Conservation (phyloP, 1,140 invertebrate species). For the Dolichoris vasculosae region DNA sequence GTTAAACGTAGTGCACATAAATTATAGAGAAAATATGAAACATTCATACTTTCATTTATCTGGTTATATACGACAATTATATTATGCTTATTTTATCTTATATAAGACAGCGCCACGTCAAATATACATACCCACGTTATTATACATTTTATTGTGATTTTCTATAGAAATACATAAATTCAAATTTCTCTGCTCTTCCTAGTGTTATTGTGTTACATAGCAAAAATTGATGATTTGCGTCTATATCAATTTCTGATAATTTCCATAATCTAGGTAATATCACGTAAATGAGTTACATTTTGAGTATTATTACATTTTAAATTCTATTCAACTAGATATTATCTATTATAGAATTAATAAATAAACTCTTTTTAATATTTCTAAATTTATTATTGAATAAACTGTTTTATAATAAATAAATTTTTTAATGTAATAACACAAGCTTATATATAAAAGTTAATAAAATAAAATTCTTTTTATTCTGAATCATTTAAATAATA, state of each 20-base stretch:
- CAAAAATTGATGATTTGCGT: neutral
- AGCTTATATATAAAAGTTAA: no score
- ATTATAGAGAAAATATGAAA: conserved; percentile 43
- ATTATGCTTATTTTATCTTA: neutral
- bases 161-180: neutral
- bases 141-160: neutral
- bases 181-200: neutral
- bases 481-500: no score
- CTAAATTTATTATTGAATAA: no score
- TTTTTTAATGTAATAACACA: no score
- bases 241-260: neutral
- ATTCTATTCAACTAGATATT: neutral
- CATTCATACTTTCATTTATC: conserved; percentile 30
- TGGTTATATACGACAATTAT: neutral
- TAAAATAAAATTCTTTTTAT: no score
- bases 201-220: neutral
- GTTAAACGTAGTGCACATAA: conserved; percentile 39
- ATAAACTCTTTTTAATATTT: no score
- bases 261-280: neutral
- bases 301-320: no score
- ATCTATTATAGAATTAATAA: no score
- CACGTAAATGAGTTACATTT: neutral
- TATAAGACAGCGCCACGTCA: neutral
- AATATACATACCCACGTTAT: neutral
- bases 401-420: no score